Evolutionary conservation across 2,113 vertebrate species (phyloP), one percentile per base, ranked within the genome.

Genomic region (Pteropus alecto): DNA sequence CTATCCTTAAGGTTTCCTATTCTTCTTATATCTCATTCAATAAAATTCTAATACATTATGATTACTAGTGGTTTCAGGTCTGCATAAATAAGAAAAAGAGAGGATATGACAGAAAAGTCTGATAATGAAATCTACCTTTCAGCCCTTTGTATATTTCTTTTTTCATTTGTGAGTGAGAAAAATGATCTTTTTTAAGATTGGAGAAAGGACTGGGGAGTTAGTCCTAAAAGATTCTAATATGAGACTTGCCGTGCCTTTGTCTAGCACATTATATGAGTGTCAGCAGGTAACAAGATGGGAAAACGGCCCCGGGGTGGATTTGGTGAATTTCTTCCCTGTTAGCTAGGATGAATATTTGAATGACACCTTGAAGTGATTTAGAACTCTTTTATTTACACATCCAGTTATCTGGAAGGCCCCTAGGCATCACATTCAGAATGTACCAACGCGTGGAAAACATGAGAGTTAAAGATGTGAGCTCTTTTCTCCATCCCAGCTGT

Each of bases 331-430:
- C 58, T n/a, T 97, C 63, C 87, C 88, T 79, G 86, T 84, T 93
- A 95, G 74, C 83, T 35, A 35, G 85, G 93, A 91, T 91, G 85
- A 88, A 94, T 86, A 95, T 97, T 96, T 96, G 97, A 97, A 83
- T 74, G 90, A 93, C 95, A 96, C 84, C 95, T 96, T 88, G 71
- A 89, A 87, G 63, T 90, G 90, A 88, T 81, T 68, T 93, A 48
- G 89, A 94, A 73, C 63, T 71, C 96, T 93, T 94, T 95, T 88
- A 67, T 97, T 96, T 93, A 97, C 94, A 93, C 90, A 79, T 93
- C 10, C 51, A 90, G 77, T 96, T 96, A 74, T 56, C 90, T 19
- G 33, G 81, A 83, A 87, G 46, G 68, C 61, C 96, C 77, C 63
- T n/a, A 24, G 85, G 88, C 91, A 22, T 51, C 46, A 6, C 67